Base-by-base conservation (phyloP, 2,888 invertebrate species). In the Conus canariensis region DNA sequence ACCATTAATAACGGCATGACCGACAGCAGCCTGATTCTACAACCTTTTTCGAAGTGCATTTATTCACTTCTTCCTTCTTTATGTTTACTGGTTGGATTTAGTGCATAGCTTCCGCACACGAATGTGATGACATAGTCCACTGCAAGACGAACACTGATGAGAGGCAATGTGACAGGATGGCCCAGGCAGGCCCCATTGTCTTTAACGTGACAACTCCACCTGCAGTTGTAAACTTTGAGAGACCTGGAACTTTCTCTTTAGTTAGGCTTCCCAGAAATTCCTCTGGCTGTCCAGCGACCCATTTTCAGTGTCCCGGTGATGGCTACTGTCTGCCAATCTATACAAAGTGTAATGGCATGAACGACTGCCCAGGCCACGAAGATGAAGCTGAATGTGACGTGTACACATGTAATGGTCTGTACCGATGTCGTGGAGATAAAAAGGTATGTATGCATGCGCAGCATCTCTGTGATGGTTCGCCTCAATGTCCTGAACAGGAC, bases 381-480 rank as follows among this genome's bases (percentile, higher is more conserved):
- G 74, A 74, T 74, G 74, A 74, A 25, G 22, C 6, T 10, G 74
- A 25, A 22, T 74, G 74, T 25, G n/a, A 74, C 4, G 10, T 8
- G 74, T 10, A 74, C 25, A n/a, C 74, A 22, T 74, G 74, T 25
- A n/a, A 74, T n/a, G 74, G 74, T 5, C n/a, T 74, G 22, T 74
- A 74, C 74, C 22, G 74, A n/a, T 74, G 74, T n/a, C 74, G 74
- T 9, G 22, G 30, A 19, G n/a, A 45, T 25, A 45, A 10, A 19
- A 30, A 2, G 4, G 30, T 58, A 10, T 74, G 74, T n/a, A n/a
- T 74, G 74, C 74, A 74, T n/a, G 74, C 8, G 74, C 22, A 8
- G 8, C 74, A 74, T n/a, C 74, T 74, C n/a, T 74, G 74, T 74
- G 74, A 74, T 10, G 74, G 74, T n/a, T 74, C n/a, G 74, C 74